Evolutionary conservation across 30 jellyfish, hydroid and myxozoan species (phyloP).

Genomic region (Aurelia sp.): DNA sequence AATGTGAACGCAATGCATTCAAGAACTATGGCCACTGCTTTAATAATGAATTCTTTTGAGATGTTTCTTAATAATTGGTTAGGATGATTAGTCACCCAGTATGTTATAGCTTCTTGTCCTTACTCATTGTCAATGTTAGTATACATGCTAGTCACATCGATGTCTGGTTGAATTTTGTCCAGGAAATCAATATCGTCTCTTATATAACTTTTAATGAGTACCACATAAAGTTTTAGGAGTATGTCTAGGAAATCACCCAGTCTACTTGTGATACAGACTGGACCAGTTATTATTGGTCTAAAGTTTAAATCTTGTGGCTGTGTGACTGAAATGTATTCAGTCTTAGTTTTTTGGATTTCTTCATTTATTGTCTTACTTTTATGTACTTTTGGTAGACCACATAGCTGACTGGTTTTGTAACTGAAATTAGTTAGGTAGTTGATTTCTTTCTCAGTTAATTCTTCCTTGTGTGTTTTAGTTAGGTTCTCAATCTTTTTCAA

Average conservation of each 20-base stretch:
- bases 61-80: neutral
- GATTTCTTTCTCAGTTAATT: constrained; percentile 16
- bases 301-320: constrained; percentile 10
- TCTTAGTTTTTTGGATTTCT: neutral
- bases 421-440: constrained; percentile 4
- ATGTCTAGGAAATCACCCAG: constrained; percentile 12
- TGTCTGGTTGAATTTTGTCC: constrained; percentile 1
- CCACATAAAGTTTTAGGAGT: constrained; percentile 8
- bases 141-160: constrained; percentile 29
- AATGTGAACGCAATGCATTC: constrained; percentile 1
- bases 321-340: neutral
- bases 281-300: constrained; percentile 51
- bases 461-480: neutral
- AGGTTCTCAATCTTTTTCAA: neutral
- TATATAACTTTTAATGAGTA: neutral
- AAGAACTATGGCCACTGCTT: constrained; percentile 4
- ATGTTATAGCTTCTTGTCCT: constrained; percentile 18
- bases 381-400: constrained; percentile 34
- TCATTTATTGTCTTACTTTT: constrained; percentile 4
- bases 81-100: constrained; percentile 29
- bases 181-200: constrained; percentile 29
- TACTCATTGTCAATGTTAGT: constrained; percentile 23
- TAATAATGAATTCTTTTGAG: constrained; percentile 3
- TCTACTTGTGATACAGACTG: constrained; percentile 30
- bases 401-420: constrained; percentile 23